Conservation (phyloP, 1,140 invertebrate genomes). For the Drosophila arizonae region DNA sequence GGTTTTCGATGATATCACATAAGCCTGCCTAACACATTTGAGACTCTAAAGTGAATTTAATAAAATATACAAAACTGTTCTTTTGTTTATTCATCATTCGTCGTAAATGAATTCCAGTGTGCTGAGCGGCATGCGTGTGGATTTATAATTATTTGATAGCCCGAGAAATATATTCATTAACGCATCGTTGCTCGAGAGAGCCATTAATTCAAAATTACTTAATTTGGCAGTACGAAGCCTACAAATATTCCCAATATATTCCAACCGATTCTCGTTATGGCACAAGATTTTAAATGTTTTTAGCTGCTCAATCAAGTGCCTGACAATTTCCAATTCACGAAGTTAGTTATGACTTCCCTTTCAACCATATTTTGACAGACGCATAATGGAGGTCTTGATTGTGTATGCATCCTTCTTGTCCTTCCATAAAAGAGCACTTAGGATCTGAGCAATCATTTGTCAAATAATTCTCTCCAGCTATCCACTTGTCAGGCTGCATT, state of each 20-base stretch:
- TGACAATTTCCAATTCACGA: constrained; percentile 11
- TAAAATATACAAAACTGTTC: background rate
- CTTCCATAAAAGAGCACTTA: constrained; percentile 39
- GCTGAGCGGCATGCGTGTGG: background rate
- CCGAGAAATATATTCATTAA: background rate
- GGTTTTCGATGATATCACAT: no score
- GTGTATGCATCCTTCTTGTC: constrained; percentile 12
- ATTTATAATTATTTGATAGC: background rate
- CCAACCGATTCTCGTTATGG: background rate
- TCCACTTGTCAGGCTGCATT: constrained; percentile 36
- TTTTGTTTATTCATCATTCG: background rate
- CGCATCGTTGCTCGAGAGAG: background rate
- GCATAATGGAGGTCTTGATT: constrained; percentile 53
- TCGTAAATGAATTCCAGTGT: background rate
- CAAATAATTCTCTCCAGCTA: constrained; percentile 29
- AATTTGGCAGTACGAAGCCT: background rate
- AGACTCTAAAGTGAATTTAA: background rate
- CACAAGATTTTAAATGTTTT: no score
- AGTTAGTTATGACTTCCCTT: constrained; percentile 72
- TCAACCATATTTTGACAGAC: constrained; percentile 69
- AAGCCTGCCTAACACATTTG: no score
- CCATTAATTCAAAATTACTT: background rate
- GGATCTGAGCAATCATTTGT: constrained; percentile 55
- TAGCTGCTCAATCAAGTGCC: background rate
- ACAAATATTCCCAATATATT: background rate